phyloP scores from a whole-genome alignment of 2,113 vertebrate species.

The Otis tarda region DNA sequence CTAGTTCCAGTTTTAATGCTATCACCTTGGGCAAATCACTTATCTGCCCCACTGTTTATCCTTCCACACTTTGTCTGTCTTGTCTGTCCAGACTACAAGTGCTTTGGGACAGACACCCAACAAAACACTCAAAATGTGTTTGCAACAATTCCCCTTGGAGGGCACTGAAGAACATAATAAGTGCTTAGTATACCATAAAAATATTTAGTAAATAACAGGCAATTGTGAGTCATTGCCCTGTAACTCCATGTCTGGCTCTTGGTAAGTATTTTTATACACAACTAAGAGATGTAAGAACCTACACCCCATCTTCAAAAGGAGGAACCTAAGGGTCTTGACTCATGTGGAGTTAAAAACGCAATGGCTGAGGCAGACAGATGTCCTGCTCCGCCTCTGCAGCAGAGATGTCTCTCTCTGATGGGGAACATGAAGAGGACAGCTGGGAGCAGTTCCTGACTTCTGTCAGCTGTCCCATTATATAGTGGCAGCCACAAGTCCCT shows the following conservation, averaged over 20 bases:
- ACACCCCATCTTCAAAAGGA: slow-evolving; percentile 20
- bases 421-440: not conserved
- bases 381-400: not conserved
- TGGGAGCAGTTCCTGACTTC: not conserved
- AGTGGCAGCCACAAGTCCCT: not conserved
- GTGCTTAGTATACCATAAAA: not conserved
- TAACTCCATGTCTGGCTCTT: slow-evolving; percentile 20
- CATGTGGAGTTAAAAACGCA: not conserved
- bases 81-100: not conserved
- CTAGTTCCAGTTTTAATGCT: not conserved
- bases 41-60: not conserved
- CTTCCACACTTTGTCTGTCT: not conserved
- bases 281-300: not conserved
- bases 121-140: not conserved
- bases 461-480: not conserved
- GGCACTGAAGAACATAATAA: not conserved
- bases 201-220: slow-evolving; percentile 47
- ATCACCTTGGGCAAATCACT: not conserved
- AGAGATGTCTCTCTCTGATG: not conserved
- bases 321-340: slow-evolving; percentile 1
- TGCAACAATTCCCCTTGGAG: not conserved
- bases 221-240: slow-evolving; percentile 39
- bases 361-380: not conserved
- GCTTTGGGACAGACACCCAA: not conserved
- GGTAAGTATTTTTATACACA: slow-evolving; percentile 12